Evolutionary conservation across 2,113 vertebrate species (phyloP).

Genomic region (Solenodon paradoxus): DNA sequence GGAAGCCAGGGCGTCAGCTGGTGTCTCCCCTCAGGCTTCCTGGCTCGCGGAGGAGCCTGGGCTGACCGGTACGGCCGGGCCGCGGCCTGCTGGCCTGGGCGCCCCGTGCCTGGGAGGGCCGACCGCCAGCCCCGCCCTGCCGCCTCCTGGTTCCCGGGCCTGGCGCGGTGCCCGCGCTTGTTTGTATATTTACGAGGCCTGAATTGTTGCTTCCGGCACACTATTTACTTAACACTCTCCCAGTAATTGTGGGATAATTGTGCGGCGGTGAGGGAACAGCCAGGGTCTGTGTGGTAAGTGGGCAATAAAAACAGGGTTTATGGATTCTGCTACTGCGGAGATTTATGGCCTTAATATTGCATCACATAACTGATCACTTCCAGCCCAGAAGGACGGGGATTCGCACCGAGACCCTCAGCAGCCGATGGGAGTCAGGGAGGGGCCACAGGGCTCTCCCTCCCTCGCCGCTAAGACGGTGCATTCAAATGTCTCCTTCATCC

Average conservation of each 20-base stretch:
- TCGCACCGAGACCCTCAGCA: not conserved
- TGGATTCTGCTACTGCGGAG: constrained; percentile 48
- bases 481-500: not conserved
- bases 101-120: not conserved
- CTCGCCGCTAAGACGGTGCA: no score
- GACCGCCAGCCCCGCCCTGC: no score
- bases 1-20: no score
- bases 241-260: constrained; percentile 74
- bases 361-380: constrained; percentile 28
- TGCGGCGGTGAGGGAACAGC: constrained; percentile 43
- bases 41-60: no score
- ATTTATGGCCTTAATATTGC: constrained; percentile 60
- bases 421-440: not conserved
- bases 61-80: no score
- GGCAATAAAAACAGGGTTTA: constrained; percentile 70
- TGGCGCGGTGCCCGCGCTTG: not conserved
- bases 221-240: constrained; percentile 72
- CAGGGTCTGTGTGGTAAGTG: constrained; percentile 59
- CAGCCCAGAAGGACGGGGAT: not conserved
- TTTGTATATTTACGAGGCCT: constrained; percentile 43
- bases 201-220: constrained; percentile 27
- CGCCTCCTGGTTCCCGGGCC: not conserved
- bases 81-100: not conserved
- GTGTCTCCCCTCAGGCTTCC: no score
- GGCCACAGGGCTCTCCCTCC: no score